These are phyloP conservation scores for Smittia sp. DNA, from an alignment of 2,888 invertebrate species.

Conservation along the genomic window DNA sequence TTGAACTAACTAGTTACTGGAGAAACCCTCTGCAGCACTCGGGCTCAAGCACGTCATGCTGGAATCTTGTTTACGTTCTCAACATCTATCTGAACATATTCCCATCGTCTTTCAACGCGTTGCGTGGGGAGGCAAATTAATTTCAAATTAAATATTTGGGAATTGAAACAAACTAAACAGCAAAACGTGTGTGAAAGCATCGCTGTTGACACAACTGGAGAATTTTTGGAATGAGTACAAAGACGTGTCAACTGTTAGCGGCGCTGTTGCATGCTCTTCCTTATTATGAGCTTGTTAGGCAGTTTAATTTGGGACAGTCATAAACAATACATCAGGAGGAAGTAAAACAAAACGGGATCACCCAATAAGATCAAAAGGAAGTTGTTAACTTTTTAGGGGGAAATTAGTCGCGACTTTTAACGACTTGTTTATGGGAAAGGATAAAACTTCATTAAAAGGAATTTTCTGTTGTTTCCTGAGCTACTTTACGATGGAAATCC, in stretches of 20 bases:
- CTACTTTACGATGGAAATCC: neutral
- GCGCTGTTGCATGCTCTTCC: no score
- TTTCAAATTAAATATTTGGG: neutral
- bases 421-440: slow-evolving; percentile 15
- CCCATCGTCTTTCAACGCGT: neutral
- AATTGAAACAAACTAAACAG: no score
- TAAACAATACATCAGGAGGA: neutral
- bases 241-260: neutral
- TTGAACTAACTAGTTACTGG: no score
- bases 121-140: neutral
- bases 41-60: no score
- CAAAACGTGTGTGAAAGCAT: no score
- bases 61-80: no score
- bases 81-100: neutral
- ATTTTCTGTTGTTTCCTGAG: neutral
- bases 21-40: no score
- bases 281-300: no score
- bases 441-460: slow-evolving; percentile 30
- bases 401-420: neutral
- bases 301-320: no score
- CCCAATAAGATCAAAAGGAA: slow-evolving; percentile 24
- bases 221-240: neutral
- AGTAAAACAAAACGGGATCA: neutral
- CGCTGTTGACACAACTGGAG: no score
- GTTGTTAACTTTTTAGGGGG: neutral